Base-by-base conservation (phyloP, 1,140 invertebrate species). In the Drosophila bifasciata region DNA sequence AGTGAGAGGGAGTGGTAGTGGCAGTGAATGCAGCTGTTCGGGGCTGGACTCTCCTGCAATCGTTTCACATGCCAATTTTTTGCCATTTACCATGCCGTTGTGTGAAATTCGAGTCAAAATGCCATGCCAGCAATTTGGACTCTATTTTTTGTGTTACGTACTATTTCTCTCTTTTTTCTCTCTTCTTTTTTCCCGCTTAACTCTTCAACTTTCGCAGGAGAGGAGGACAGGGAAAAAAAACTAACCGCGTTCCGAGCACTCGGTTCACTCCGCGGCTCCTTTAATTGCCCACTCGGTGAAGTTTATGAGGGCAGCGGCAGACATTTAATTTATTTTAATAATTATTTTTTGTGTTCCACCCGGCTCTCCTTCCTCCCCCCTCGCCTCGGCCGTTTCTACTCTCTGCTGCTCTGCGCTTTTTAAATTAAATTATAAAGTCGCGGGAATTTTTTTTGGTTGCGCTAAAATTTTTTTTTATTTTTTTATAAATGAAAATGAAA, bases 311-410 rank as follows among this genome's bases (percentile, higher is more conserved):
- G 81, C 81, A 76, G 46, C 81, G 63, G 58, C 81, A 86, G 80
- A 80, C 80, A 86, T 86, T 88, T 88, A 86, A 86, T 86, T 86
- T 83, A 86, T 86, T 86, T 88, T 86, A 78, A 86, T 86, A 86
- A 86, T 88, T 62, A 60, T 70, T 62, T 88, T 75, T 66, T 85
- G 69, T 73, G 44, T 76, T 50, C 32, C 32, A 5, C 32, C 32
- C 32, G 11, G 11, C 28, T 28, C 28, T 28, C 3, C 28, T 28
- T n/a, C 23, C 23, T 5, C 23, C 0, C 23, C 7, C 23, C 5
- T 25, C 25, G 11, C 17, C 59, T 19, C 16, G 19, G 5, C 43
- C 21, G 9, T 39, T 52, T 39, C 44, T 17, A 13, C 28, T 40
- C 46, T 25, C 59, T 52, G 17, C 41, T 70, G 63, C 55, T 56